Conservation (phyloP, 2,888 invertebrate species). For the Celastrina argiolus region DNA sequence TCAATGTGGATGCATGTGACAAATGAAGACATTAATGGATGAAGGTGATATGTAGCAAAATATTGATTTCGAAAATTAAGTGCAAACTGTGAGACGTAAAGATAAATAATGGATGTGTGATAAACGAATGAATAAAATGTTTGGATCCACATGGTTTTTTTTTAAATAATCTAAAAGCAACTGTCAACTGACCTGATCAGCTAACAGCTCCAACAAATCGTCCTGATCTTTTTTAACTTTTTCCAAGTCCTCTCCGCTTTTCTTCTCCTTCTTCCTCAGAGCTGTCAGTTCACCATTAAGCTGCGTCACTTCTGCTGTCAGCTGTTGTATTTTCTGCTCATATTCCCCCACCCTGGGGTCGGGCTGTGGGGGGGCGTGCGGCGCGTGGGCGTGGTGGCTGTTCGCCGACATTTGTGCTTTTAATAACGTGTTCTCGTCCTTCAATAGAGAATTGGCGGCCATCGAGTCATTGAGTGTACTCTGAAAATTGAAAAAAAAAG, state of each 20-base stretch:
- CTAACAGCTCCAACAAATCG: conserved; percentile 91
- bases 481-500: conserved; percentile 41
- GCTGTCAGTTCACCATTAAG: conserved; percentile 38
- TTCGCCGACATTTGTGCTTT: conserved; percentile 83
- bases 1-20: too few relatives aligned
- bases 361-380: conserved; percentile 23
- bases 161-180: too few relatives aligned
- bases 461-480: conserved; percentile 80
- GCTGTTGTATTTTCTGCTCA: conserved; percentile 41
- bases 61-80: too few relatives aligned
- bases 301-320: conserved; percentile 41
- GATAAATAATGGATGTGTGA: too few relatives aligned
- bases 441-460: conserved; percentile 84
- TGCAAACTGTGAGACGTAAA: too few relatives aligned
- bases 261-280: conserved; percentile 41
- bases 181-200: conserved; percentile 90
- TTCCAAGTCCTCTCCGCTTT: conserved; percentile 71
- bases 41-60: too few relatives aligned
- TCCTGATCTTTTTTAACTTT: conserved; percentile 93
- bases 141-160: too few relatives aligned
- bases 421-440: conserved; percentile 91
- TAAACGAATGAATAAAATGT: background rate
- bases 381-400: conserved; percentile 15
- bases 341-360: conserved; percentile 35
- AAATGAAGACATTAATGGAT: too few relatives aligned